A percentile compares a stretch with the other conserved stretches of the same genome.
Evolutionary conservation across 2,888 invertebrate species (phyloP).

Genomic region (Amaurobius ferox): DNA sequence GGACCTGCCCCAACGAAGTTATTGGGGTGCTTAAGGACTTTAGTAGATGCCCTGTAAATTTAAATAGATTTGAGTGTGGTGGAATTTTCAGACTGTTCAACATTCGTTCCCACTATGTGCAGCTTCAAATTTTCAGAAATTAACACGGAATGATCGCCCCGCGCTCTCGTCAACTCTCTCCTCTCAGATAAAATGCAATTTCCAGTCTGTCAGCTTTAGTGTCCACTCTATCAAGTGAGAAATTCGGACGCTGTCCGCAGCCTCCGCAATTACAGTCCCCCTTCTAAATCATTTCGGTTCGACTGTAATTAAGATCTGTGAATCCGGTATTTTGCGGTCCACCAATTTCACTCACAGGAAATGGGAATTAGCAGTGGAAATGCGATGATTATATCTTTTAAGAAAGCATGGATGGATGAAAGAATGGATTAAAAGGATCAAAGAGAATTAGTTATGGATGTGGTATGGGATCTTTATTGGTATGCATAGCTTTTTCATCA

Average conservation of each 20-base stretch:
- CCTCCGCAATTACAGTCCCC: constrained; percentile 16
- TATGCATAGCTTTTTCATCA: no score
- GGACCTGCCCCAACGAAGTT: no score
- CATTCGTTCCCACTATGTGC: no score
- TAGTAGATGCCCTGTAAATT: no score
- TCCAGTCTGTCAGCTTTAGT: not conserved
- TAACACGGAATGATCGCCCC: no score
- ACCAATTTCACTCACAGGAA: constrained; percentile 12
- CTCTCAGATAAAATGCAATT: not conserved
- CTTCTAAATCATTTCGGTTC: constrained; percentile 8
- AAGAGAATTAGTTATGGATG: no score
- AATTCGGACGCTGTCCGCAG: constrained; percentile 2
- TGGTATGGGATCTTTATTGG: no score
- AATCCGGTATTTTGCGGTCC: constrained; percentile 14
- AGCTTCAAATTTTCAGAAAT: no score
- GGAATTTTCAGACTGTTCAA: no score
- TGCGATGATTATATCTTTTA: constrained; percentile 11
- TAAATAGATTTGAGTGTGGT: no score
- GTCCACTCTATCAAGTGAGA: constrained; percentile 11
- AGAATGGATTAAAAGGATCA: not conserved
- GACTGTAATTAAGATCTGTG: constrained; percentile 9
- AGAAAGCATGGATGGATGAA: not conserved
- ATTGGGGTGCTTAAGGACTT: no score
- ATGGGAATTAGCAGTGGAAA: not conserved
- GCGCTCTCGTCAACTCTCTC: not conserved